Evolutionary conservation across 2,797 vertebrate species (phyloP).

Genomic region (Anolis apletophallus): DNA sequence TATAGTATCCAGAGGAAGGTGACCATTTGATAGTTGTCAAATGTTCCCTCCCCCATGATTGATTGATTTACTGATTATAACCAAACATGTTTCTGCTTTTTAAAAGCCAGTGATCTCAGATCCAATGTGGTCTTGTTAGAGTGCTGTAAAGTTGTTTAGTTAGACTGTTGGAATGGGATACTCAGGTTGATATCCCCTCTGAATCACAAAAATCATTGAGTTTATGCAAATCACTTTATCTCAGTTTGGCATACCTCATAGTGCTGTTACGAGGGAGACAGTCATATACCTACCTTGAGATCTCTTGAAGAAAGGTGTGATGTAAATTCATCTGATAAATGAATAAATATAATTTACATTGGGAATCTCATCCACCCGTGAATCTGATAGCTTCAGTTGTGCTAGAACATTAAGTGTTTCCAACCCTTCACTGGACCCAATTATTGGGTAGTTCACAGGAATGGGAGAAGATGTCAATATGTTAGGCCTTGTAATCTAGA

Average conservation of each 20-base stretch:
- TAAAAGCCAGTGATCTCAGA: not conserved
- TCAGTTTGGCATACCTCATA: not conserved
- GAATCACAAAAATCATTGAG: not conserved
- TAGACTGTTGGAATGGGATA: not conserved
- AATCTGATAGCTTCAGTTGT: too few relatives aligned
- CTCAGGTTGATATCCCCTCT: not conserved
- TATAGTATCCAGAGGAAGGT: too few relatives aligned
- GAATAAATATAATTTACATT: too few relatives aligned
- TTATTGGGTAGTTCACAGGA: not conserved
- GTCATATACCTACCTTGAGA: not conserved
- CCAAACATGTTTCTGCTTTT: not conserved
- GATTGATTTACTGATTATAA: not conserved
- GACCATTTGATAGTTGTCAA: too few relatives aligned
- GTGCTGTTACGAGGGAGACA: not conserved
- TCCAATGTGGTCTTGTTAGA: not conserved
- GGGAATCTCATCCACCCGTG: too few relatives aligned
- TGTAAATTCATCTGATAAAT: too few relatives aligned
- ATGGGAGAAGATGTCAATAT: too few relatives aligned
- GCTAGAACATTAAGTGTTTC: too few relatives aligned
- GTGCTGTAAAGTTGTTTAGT: too few relatives aligned
- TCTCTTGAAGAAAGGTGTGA: not conserved
- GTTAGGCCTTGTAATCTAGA: not conserved
- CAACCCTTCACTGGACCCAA: not conserved
- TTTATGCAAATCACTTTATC: not conserved
- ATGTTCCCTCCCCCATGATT: too few relatives aligned